A percentile compares a stretch with the other conserved stretches of the same genome.
These are phyloP conservation scores for Pangasius macronema DNA, from an alignment of 2,797 vertebrate genomes.

Conservation along the genomic window DNA sequence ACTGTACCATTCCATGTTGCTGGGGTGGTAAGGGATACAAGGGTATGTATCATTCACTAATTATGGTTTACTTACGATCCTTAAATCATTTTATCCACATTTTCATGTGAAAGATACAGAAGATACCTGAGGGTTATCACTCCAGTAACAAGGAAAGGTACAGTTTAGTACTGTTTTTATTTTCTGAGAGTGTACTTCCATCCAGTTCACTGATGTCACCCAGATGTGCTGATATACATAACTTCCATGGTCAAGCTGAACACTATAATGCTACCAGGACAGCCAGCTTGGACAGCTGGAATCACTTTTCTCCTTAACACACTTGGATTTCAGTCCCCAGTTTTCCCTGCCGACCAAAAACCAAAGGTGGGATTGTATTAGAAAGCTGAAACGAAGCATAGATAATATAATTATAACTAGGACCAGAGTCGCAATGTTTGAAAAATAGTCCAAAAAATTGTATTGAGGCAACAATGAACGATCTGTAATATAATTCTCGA, in stretches of 20 bases:
- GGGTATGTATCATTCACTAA: no score
- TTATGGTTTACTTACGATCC: neutral
- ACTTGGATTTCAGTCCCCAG: neutral
- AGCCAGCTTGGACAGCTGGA: no score
- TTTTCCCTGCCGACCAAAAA: neutral
- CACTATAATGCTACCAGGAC: neutral
- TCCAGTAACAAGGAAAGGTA: neutral
- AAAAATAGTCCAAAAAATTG: neutral
- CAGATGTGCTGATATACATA: neutral
- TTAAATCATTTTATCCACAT: neutral
- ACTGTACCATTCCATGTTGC: no score
- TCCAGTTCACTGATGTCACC: neutral
- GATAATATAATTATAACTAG: no score
- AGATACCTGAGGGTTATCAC: neutral
- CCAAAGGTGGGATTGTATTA: neutral
- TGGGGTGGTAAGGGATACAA: no score
- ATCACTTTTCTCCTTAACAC: neutral
- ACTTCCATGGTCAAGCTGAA: neutral
- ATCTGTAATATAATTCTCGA: no score
- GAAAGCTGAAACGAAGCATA: neutral
- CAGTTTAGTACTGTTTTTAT: neutral
- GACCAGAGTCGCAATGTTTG: neutral
- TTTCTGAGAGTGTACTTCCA: no score
- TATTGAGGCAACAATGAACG: no score
- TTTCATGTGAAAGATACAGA: neutral